Evolutionary conservation across 35 echinoderm and acorn worm species (phyloP), one percentile per base, ranked within the genome.

Genomic region (Patiria miniata): DNA sequence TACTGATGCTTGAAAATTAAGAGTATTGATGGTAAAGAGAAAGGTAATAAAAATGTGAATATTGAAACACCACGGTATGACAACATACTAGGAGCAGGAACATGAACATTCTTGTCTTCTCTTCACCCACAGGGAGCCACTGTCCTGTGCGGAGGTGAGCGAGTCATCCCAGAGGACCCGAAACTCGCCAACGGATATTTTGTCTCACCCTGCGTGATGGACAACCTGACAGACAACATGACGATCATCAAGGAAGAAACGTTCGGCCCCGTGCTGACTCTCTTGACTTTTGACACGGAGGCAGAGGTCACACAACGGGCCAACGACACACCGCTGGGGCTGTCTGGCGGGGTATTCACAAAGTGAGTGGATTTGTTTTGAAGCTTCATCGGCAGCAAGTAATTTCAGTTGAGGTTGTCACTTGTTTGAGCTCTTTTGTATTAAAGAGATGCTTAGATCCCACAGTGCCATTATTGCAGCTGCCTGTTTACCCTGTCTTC

Each of bases 281-380:
- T 97, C n/a, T 79, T 97, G 68, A 82, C 87, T 16, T 97, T 97
- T 91, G 91, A 93, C 44, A 77, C 87, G 9, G 95, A 97, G 77
- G 91, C 90, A 28, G 95, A 97, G 59, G 95, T 88, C 16, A 42
- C 91, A 0, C 34, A 39, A 65, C 86, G 95, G 80, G 95, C 95
- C 28, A 97, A 97, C 73, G 77, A 87, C 73, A 93, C 91, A 16
- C 57, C 84, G 39, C 89, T 97, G 78, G 95, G 95, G 69, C 68
- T 97, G 36, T 91, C 95, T 42, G 89, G 91, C 21, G 95, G 95
- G 33, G 42, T 97, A 38, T 97, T 97, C 28, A 93, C 95, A 88
- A 97, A 87, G 95, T 97, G 86, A 54, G 94, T 83, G 81, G 36
- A 84, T 52, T 7, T 30, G 3, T 0, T 30, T 30, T 47, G 12